Conservation (phyloP, 2,888 invertebrate genomes). For the Tribolium freemani region DNA sequence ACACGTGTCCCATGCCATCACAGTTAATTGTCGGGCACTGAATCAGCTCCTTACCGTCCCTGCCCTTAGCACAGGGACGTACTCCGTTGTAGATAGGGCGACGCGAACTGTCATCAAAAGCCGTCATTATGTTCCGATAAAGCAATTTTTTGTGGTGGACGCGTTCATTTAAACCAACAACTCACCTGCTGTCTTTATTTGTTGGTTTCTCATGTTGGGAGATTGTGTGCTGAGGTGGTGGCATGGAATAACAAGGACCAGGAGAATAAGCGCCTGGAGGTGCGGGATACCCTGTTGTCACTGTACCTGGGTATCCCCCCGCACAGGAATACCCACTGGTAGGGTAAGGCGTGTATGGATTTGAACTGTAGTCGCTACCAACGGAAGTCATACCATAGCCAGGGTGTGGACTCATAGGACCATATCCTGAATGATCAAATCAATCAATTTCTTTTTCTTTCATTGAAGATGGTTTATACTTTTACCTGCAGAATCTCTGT, state of each 20-base stretch:
- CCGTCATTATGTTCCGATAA: constrained; percentile 24
- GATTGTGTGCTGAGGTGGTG: constrained; percentile 81
- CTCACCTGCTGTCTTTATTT: constrained; percentile 81
- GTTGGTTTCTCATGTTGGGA: constrained; percentile 80
- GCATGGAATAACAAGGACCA: constrained; percentile 88
- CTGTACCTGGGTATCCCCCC: constrained; percentile 70
- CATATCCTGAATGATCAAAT: constrained; percentile 78
- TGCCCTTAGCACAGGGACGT: constrained; percentile 70
- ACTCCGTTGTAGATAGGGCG: constrained; percentile 51
- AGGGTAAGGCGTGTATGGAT: constrained; percentile 80
- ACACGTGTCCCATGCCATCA: constrained; percentile 90
- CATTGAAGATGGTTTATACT: too few species aligned
- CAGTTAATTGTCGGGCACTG: constrained; percentile 86
- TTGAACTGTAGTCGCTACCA: constrained; percentile 85
- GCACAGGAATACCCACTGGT: constrained; percentile 64
- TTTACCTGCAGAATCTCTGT: constrained; percentile 83
- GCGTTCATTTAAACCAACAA: constrained; percentile 28
- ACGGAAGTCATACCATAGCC: constrained; percentile 84
- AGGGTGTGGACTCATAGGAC: constrained; percentile 87
- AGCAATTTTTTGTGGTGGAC: background rate
- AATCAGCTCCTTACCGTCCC: constrained; percentile 81
- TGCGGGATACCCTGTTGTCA: constrained; percentile 74
- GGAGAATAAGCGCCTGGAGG: constrained; percentile 73
- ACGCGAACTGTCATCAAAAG: constrained; percentile 51
- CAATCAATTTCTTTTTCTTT: too few species aligned